Evolutionary conservation across 2,888 invertebrate genomes (phyloP).

Genomic region (Agrotis ipsilon): DNA sequence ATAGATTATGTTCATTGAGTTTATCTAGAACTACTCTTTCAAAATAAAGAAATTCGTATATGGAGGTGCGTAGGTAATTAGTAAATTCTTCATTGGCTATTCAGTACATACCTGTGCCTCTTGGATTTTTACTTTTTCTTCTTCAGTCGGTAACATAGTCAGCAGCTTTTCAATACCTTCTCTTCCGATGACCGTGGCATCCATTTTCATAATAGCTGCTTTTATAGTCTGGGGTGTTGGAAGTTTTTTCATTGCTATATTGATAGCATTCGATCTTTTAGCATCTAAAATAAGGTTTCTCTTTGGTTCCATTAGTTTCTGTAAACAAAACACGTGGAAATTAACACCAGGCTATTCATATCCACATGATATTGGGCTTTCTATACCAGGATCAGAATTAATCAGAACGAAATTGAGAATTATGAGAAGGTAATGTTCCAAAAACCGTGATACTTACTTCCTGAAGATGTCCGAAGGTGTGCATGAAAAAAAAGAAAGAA

Average conservation of each 20-base stretch:
- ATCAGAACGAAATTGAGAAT: neutral
- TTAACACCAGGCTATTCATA: neutral
- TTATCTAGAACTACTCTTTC: neutral
- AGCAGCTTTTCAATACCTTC: constrained; percentile 99
- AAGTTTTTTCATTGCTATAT: constrained; percentile 99
- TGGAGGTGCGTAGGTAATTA: neutral
- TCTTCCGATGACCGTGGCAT: constrained; percentile 98
- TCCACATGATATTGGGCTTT: neutral
- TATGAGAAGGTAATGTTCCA: neutral
- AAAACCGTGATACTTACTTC: constrained; percentile 75
- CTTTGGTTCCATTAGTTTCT: constrained; percentile 89
- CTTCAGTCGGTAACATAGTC: constrained; percentile 99
- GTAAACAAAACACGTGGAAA: constrained; percentile 38
- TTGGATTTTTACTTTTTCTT: constrained; percentile 98
- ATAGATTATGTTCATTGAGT: neutral
- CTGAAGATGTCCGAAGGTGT: constrained; percentile 62
- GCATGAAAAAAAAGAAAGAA: constrained; percentile 71
- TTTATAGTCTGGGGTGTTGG: constrained; percentile 99
- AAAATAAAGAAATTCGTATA: neutral
- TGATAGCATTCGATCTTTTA: constrained; percentile 99
- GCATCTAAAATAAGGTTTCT: constrained; percentile 96
- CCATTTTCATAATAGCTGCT: constrained; percentile 99
- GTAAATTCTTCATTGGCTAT: neutral
- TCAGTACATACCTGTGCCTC: constrained; percentile 94
- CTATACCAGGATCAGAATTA: neutral